Base-by-base conservation (phyloP, 2,888 invertebrate genomes). In the Rhyacophila evoluta region DNA sequence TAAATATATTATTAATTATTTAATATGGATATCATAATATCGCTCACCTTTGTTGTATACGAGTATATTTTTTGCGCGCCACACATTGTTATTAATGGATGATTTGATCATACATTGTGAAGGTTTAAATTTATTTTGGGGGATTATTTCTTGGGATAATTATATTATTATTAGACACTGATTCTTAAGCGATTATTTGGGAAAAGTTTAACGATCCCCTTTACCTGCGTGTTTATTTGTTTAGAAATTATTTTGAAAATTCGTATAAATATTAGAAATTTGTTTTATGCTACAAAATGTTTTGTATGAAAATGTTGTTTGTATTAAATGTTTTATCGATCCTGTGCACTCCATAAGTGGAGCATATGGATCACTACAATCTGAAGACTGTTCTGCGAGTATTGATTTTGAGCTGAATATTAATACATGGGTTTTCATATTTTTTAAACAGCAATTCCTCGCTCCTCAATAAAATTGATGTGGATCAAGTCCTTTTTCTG, bases 21-120 rank as follows among this genome's bases (percentile, higher is more conserved):
- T n/a, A n/a, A n/a, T n/a, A n/a, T n/a, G n/a, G n/a, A n/a, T n/a
- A n/a, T n/a, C n/a, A n/a, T n/a, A n/a, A n/a, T 33, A 15, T 55
- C 15, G 55, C 8, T 55, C 55, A 55, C 25, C 5, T 19, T 19
- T 55, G 15, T 15, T 55, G 12, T 6, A 10, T 25, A 6, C 0
- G 55, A 10, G 10, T 55, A 19, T 25, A 25, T 55, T 55, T 55
- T 55, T 55, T 55, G 19, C 55, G 8, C 55, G 55, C 19, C 55
- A 19, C 19, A 55, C 55, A 25, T 25, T 55, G 55, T 55, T 55
- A 55, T 55, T 55, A 55, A 55, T 55, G 55, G 55, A 55, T 55
- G 55, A 55, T 1, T 19, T 8, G 55, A 10, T 55, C 55, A 19
- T 25, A 19, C 19, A 55, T 55, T 8, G 5, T 55, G 25, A 55